phyloP scores from a whole-genome alignment of 2,888 invertebrate species.

The Aricia artaxerxes region DNA sequence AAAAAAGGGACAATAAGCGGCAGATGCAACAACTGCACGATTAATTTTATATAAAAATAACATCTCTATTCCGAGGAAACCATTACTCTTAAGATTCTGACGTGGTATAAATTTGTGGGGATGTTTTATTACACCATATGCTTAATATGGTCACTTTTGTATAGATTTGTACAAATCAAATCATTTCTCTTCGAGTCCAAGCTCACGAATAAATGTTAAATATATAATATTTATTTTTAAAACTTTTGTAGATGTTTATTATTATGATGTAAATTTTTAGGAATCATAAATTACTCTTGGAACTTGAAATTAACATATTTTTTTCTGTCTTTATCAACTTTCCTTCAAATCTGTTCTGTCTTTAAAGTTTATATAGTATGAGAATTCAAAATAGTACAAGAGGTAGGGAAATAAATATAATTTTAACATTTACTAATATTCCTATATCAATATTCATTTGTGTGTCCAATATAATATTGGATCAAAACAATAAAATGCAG shows the following conservation, averaged over 20 bases:
- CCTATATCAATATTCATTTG: neutral
- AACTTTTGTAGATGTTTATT: too few species aligned
- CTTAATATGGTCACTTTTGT: conserved; percentile 42
- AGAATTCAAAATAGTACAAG: too few species aligned
- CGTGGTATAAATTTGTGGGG: conserved; percentile 76
- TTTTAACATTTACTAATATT: neutral
- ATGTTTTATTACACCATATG: conserved; percentile 63
- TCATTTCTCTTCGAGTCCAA: neutral
- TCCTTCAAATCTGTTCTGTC: too few species aligned
- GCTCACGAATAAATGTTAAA: neutral
- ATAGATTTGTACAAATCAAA: conserved; percentile 41
- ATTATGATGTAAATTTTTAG: too few species aligned
- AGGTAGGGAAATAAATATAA: too few species aligned
- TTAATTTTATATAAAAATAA: conserved; percentile 74
- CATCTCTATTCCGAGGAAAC: conserved; percentile 76
- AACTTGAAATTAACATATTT: too few species aligned
- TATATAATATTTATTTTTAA: neutral
- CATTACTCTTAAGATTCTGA: conserved; percentile 75
- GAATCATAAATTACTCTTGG: too few species aligned
- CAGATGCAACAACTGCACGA: conserved; percentile 73
- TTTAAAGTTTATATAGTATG: too few species aligned
- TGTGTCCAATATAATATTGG: conserved; percentile 6
- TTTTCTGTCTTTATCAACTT: too few species aligned
- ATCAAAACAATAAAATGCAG: conserved; percentile 23
- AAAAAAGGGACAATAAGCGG: conserved; percentile 64